Base-by-base conservation (phyloP, 2,113 vertebrate genomes). In the Gadus chalcogrammus region DNA sequence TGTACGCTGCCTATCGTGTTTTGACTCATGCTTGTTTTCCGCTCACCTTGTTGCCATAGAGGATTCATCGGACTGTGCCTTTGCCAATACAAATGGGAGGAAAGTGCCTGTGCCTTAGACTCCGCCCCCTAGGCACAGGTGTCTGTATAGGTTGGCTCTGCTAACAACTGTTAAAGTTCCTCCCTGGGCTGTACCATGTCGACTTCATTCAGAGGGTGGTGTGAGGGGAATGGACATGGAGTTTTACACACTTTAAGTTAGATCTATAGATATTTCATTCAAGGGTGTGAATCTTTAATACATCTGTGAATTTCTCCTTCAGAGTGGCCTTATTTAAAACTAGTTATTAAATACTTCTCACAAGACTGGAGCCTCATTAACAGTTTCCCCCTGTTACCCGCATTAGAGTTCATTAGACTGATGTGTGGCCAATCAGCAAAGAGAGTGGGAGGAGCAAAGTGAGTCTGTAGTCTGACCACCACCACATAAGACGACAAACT, bases 31-130 rank as follows among this genome's bases (percentile, higher is more conserved):
- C 42, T 48, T 48, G 42, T 48, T 48, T 9, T 48, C 12, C 42
- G 42, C 42, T 48, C 42, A 48, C 42, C 42, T 48, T 58, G 90
- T 92, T 87, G 82, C 91, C 75, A 86, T 84, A 85, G 87, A 79
- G 77, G 71, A 80, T 13, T 35, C 79, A 76, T 71, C 3, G 16
- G 83, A 84, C 84, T 74, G 77, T 92, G 88, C 95, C 94, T 92
- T 84, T 48, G 42, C 31, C 42, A 48, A 48, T 9, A 48, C 42
- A 48, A 48, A 12, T 7, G 8, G 12, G 42, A 48, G 12, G 42
- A 13, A 48, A 48, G 42, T 48, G 42, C 1, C 2, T 48, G 42
- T 7, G 42, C 2, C 42, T 48, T 9, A 48, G 42, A 48, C 42
- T 12, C 42, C 42, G 8, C 42, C 42, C 42, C 42, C 42, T 11